Conservation (phyloP, 2,888 invertebrate species). For the Andrena fulva region DNA sequence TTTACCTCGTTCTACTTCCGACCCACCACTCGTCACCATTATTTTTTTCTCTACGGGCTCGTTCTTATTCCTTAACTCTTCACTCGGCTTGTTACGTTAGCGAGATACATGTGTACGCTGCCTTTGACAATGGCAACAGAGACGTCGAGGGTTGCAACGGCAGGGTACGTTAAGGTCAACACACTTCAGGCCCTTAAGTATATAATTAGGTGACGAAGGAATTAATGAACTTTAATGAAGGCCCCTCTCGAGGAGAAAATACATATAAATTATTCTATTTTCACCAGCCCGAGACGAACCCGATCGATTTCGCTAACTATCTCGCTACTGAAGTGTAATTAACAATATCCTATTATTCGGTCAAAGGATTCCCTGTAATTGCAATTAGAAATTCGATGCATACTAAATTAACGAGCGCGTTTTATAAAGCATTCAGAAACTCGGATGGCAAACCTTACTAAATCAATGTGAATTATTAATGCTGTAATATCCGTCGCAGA, state of each 20-base stretch:
- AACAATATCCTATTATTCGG: constrained; percentile 1
- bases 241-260: background rate
- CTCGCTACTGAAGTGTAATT: background rate
- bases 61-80: constrained; percentile 30
- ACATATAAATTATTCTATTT: constrained; percentile 14
- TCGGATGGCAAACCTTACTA: background rate
- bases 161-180: constrained; percentile 56
- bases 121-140: constrained; percentile 64
- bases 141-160: constrained; percentile 49
- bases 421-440: background rate
- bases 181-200: constrained; percentile 54
- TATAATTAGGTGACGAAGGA: constrained; percentile 50
- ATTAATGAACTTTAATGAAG: constrained; percentile 36
- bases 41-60: background rate
- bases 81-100: constrained; percentile 46
- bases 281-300: background rate
- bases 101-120: constrained; percentile 49
- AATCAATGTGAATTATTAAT: background rate
- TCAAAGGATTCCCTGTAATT: background rate
- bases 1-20: constrained; percentile 1
- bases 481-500: too few relatives aligned
- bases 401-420: background rate
- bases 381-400: background rate
- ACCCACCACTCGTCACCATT: constrained; percentile 22
- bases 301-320: constrained; percentile 7